A percentile compares a stretch with the other conserved stretches of the same genome.
These are phyloP conservation scores for Temnothorax longispinosus DNA, from an alignment of 1,140 invertebrate species.

Conservation along the genomic window DNA sequence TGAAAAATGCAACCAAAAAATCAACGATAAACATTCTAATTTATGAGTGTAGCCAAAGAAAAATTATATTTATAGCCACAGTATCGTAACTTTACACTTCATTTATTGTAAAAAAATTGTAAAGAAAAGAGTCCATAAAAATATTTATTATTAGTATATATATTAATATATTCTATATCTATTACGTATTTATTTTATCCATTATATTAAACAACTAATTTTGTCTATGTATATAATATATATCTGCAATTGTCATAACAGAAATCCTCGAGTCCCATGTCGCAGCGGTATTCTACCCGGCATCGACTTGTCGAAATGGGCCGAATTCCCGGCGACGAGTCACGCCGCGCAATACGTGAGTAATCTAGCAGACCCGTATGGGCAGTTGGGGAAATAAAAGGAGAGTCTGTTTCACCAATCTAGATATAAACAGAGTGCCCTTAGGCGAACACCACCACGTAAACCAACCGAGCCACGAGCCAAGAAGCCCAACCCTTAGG, in stretches of 20 bases:
- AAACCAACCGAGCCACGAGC: slow-evolving; percentile 66
- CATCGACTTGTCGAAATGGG: slow-evolving; percentile 96
- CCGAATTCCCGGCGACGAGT: slow-evolving; percentile 87
- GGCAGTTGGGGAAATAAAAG: slow-evolving; percentile 87
- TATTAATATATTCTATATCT: not conserved
- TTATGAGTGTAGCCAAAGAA: not conserved
- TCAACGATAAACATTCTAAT: not conserved
- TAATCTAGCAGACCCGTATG: slow-evolving; percentile 87
- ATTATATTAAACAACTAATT: not conserved
- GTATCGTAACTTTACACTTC: not conserved
- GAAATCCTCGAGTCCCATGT: slow-evolving; percentile 96
- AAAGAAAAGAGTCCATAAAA: not conserved
- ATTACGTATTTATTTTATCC: not conserved
- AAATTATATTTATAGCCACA: not conserved
- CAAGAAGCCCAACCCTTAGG: slow-evolving; percentile 67
- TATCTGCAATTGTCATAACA: slow-evolving; percentile 83
- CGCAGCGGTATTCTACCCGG: slow-evolving; percentile 93
- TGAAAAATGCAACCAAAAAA: not conserved
- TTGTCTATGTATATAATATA: not conserved
- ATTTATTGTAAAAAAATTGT: not conserved
- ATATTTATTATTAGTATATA: not conserved
- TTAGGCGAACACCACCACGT: slow-evolving; percentile 68
- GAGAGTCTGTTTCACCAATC: slow-evolving; percentile 59
- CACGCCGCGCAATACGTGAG: slow-evolving; percentile 88
- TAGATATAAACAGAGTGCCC: slow-evolving; percentile 63